Evolutionary conservation across 2,797 vertebrate species (phyloP), one percentile per base, ranked within the genome.

Genomic region (Leptoclinus maculatus): DNA sequence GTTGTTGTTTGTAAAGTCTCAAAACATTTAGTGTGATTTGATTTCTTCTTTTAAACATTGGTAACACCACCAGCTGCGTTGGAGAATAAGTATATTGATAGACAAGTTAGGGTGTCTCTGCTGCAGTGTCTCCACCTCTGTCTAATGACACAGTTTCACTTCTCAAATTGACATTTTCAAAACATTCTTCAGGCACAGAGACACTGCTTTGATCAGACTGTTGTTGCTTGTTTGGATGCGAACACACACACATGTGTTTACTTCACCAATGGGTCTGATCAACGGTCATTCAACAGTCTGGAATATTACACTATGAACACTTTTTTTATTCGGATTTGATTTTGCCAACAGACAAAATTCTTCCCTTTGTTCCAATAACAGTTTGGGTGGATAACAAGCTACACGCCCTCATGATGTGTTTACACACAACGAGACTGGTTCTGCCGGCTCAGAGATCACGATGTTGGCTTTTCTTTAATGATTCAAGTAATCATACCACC

Each of bases 361-460:
- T 56, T 82, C 5, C 34, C 25, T 80, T 88, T 91, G 83, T 79
- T 71, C 64, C 43, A 81, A 8, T 70, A 57, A 53, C 23, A 72
- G 21, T 70, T 4, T 76, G 77, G 87, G 69, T 51, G 82, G 47
- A 71, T 71, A 59, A 49, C 41, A 65, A 51, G 11, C 8, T 59
- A 71, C 74, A 75, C 57, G 47, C 86, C 76, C 72, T 38, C 1
- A 45, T 77, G 67, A 83, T 23, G 1, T 43, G 41, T 83, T 74
- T 14, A 38, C 36, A 76, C 51, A 38, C 66, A 39, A 34, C 43
- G 3, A 70, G 27, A 89, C 91, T 32, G 82, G 89, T 91, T 90
- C 2, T 39, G 79, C 90, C 71, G 78, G 88, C 84, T 88, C 27
- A 45, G 8, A 38, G 34, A 51, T 74, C 3, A 43, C n/a, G 36